Evolutionary conservation across 1,140 invertebrate species (phyloP).

Genomic region (Gonioctena quinquepunctata): DNA sequence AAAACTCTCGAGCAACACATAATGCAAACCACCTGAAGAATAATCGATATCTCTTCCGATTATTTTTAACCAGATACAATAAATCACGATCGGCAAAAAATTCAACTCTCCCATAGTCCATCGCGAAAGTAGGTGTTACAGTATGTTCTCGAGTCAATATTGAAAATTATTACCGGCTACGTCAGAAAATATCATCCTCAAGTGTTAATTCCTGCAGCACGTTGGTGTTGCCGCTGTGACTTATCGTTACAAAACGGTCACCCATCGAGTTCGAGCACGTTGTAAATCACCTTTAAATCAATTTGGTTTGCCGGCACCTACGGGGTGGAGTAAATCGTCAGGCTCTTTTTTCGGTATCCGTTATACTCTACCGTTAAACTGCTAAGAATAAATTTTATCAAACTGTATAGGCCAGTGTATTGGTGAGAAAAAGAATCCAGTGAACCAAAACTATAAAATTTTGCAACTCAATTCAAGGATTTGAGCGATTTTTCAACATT

Average conservation of each 20-base stretch:
- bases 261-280: not conserved
- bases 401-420: too few relatives aligned
- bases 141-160: not conserved
- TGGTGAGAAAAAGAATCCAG: too few relatives aligned
- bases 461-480: too few relatives aligned
- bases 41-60: not conserved
- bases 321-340: too few relatives aligned
- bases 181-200: not conserved
- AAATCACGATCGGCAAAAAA: not conserved
- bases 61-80: not conserved
- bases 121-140: not conserved
- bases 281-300: not conserved
- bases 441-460: too few relatives aligned
- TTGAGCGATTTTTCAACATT: too few relatives aligned
- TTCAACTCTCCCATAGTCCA: not conserved
- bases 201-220: not conserved
- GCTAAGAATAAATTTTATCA: too few relatives aligned
- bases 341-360: too few relatives aligned
- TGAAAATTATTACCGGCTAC: not conserved
- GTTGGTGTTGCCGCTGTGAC: not conserved
- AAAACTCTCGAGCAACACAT: too few relatives aligned
- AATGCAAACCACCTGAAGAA: not conserved
- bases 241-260: not conserved
- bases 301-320: not conserved
- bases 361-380: too few relatives aligned